Conservation (phyloP, 2,113 vertebrate species). For the Enhydra lutris region DNA sequence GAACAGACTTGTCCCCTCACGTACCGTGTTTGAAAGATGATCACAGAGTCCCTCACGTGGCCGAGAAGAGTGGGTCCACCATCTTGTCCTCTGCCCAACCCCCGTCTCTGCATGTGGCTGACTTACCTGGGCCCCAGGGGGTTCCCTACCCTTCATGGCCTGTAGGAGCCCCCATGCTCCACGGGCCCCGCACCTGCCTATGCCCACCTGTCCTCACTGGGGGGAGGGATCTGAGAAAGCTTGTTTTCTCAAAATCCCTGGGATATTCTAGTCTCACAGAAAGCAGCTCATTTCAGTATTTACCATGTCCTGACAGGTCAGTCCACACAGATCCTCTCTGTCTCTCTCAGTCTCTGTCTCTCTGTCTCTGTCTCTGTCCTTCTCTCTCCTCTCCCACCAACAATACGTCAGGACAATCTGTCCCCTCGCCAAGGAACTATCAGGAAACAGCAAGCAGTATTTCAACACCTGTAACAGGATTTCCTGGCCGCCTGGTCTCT, state of each 20-base stretch:
- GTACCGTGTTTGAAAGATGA: background rate
- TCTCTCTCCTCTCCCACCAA: background rate
- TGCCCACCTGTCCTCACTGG: background rate
- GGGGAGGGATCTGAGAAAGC: background rate
- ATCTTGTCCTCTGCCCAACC: background rate
- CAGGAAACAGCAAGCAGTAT: background rate
- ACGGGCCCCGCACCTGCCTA: too few relatives aligned
- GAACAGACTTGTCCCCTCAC: background rate
- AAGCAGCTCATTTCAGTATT: background rate
- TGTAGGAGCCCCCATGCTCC: background rate
- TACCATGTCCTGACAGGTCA: background rate
- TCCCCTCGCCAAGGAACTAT: background rate
- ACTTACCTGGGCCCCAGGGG: background rate
- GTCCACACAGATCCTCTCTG: background rate
- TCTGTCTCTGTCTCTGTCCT: background rate
- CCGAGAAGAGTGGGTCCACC: fast-evolving
- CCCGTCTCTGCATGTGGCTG: background rate
- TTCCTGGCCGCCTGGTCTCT: background rate
- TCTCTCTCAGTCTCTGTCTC: background rate
- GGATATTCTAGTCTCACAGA: background rate
- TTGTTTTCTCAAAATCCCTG: background rate
- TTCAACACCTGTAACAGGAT: background rate
- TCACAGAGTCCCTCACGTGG: background rate
- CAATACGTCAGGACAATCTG: background rate
- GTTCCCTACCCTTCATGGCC: fast-evolving